phyloP scores from a whole-genome alignment of 2,888 invertebrate species.

The Ormyrus thymus region DNA sequence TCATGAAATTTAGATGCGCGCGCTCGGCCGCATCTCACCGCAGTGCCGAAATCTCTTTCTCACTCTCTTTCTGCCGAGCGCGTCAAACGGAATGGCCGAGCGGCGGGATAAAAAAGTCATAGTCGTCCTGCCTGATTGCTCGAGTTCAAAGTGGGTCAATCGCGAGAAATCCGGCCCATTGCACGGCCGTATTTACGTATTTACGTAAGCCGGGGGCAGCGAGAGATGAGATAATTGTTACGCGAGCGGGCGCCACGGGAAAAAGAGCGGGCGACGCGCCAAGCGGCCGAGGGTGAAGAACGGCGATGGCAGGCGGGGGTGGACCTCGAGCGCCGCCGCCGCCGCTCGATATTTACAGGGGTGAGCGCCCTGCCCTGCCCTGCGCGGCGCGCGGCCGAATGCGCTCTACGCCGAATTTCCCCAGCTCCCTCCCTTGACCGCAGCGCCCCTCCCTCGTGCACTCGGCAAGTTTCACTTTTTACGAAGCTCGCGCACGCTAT shows the following conservation, averaged over 20 bases:
- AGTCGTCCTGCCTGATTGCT: not conserved
- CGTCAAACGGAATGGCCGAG: too few species aligned
- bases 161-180: slow-evolving; percentile 12
- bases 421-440: not conserved
- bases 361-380: slow-evolving; percentile 65
- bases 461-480: not conserved
- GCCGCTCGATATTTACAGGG: slow-evolving; percentile 68
- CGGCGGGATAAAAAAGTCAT: not conserved
- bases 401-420: not conserved
- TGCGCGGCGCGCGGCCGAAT: not conserved
- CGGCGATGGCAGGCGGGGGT: not conserved
- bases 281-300: slow-evolving; percentile 18
- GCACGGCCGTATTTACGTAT: slow-evolving; percentile 1
- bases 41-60: too few species aligned
- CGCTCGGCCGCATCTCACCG: too few species aligned
- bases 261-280: slow-evolving; percentile 1
- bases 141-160: slow-evolving; percentile 41
- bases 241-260: slow-evolving; percentile 16
- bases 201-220: slow-evolving; percentile 31
- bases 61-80: too few species aligned
- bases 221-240: slow-evolving; percentile 50
- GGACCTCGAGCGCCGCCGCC: not conserved
- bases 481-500: not conserved
- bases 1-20: too few species aligned
- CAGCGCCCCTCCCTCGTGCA: not conserved